Conservation (phyloP, 2,113 vertebrate species). For the Nyctereutes procyonoides region DNA sequence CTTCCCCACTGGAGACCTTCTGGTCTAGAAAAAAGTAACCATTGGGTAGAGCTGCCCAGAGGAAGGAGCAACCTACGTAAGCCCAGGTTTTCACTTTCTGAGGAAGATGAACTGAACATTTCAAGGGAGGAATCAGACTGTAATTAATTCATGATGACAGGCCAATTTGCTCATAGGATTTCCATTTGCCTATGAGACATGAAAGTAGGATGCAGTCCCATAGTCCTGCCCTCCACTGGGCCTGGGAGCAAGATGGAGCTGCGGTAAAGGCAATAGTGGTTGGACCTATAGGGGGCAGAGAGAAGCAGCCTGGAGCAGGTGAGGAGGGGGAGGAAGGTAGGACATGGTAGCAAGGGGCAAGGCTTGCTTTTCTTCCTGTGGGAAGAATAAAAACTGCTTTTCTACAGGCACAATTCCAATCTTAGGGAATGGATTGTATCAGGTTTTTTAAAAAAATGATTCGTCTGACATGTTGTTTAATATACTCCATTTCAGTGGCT, state of each 20-base stretch:
- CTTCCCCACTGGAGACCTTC: background rate
- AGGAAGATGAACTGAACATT: background rate
- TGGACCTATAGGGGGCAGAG: background rate
- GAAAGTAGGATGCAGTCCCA: background rate
- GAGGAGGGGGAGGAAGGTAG: background rate
- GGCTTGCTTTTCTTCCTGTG: background rate
- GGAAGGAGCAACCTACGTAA: background rate
- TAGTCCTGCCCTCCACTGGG: background rate
- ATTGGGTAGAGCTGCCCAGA: background rate
- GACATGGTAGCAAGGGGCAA: background rate
- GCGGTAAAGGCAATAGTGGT: background rate
- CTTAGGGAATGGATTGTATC: background rate
- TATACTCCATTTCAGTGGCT: conserved; percentile 4
- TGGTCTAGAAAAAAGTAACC: background rate
- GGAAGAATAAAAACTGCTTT: conserved; percentile 18
- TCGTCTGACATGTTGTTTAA: conserved; percentile 31
- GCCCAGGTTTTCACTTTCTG: background rate
- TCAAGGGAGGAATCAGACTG: background rate
- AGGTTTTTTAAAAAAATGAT: conserved; percentile 16
- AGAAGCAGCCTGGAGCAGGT: background rate
- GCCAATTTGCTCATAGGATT: background rate
- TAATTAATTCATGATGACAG: background rate
- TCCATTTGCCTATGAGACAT: background rate
- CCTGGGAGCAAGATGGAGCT: background rate
- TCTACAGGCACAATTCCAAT: background rate